Evolutionary conservation across 1,140 invertebrate species (phyloP).

Genomic region (Cephus cinctus): DNA sequence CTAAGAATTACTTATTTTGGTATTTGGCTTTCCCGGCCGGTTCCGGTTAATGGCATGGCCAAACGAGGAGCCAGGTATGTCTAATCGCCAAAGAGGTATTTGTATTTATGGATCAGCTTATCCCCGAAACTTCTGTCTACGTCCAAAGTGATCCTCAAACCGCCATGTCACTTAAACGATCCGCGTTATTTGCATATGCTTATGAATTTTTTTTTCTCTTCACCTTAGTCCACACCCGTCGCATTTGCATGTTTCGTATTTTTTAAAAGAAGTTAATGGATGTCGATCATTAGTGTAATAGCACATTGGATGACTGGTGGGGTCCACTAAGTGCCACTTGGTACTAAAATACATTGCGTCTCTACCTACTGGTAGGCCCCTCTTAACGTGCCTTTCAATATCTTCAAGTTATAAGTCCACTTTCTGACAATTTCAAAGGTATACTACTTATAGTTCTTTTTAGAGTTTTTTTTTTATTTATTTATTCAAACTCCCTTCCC

Average conservation of each 20-base stretch:
- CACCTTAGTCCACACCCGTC: background rate
- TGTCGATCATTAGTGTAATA: slow-evolving; percentile 24
- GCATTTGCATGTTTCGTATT: background rate
- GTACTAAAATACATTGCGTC: background rate
- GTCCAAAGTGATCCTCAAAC: background rate
- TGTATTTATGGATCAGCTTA: background rate
- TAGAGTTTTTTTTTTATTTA: background rate
- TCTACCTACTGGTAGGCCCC: background rate
- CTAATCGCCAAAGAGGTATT: background rate
- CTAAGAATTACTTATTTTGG: no score
- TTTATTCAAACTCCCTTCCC: background rate
- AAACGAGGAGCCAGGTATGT: slow-evolving; percentile 6
- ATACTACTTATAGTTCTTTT: background rate
- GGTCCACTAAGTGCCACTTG: background rate
- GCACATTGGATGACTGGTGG: slow-evolving; percentile 11
- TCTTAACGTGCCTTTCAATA: background rate
- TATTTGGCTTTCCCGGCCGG: no score
- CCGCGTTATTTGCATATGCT: slow-evolving; percentile 26
- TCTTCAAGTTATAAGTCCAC: slow-evolving; percentile 1
- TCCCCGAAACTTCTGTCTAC: background rate
- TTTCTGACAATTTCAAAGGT: background rate
- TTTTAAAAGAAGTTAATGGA: slow-evolving; percentile 20
- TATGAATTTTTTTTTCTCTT: slow-evolving; percentile 8
- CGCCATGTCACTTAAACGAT: slow-evolving; percentile 16
- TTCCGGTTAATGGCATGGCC: slow-evolving; percentile 2